Evolutionary conservation across 1,140 invertebrate species (phyloP).

Genomic region (Formica selysi): DNA sequence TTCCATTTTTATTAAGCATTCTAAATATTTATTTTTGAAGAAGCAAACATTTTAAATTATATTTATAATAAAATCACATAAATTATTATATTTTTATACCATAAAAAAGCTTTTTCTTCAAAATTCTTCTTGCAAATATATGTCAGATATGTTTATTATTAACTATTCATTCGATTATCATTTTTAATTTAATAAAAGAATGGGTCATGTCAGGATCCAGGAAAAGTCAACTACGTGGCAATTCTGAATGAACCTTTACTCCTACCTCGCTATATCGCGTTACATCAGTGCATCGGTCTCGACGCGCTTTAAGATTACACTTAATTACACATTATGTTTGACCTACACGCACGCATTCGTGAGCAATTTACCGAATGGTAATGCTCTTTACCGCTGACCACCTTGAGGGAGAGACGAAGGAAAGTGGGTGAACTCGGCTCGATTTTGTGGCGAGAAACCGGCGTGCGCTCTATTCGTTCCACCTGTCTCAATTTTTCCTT

Average conservation of each 20-base stretch:
- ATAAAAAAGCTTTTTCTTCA: background rate
- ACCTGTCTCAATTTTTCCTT: slow-evolving; percentile 47
- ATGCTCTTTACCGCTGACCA: slow-evolving; percentile 57
- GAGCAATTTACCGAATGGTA: slow-evolving; percentile 75
- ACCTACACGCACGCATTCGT: slow-evolving; percentile 67
- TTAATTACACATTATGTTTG: slow-evolving; percentile 75
- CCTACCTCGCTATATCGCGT: slow-evolving; percentile 65
- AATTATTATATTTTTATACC: background rate
- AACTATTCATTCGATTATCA: background rate
- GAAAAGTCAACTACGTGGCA: slow-evolving; percentile 4
- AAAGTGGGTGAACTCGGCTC: slow-evolving; percentile 79
- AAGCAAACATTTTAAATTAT: background rate
- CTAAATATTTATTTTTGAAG: background rate
- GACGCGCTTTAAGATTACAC: slow-evolving; percentile 68
- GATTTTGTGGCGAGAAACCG: slow-evolving; percentile 75
- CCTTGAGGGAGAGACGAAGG: slow-evolving; percentile 72
- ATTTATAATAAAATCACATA: background rate
- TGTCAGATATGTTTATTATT: background rate
- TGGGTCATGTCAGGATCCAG: background rate
- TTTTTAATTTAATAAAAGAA: background rate
- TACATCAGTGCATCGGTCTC: slow-evolving; percentile 71
- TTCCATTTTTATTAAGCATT: background rate
- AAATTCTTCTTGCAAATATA: background rate
- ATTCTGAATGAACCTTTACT: slow-evolving; percentile 56
- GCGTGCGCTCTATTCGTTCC: slow-evolving; percentile 56